phyloP scores from a whole-genome alignment of 2,797 vertebrate genomes.

The Rousettus madagascariensis region DNA sequence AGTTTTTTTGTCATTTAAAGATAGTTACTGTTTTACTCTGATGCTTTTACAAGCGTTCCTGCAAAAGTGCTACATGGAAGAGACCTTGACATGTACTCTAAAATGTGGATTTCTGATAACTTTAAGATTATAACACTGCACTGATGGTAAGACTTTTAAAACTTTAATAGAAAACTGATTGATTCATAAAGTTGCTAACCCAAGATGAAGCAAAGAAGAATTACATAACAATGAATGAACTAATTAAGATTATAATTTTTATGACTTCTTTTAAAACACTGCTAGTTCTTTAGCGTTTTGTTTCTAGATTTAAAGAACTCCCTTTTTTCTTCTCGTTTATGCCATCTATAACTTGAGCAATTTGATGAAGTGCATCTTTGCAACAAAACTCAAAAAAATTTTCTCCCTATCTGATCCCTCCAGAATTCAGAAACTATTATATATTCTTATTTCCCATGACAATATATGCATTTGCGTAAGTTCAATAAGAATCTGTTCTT shows the following conservation, averaged over 20 bases:
- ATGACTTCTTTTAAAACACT: not conserved
- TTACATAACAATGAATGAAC: not conserved
- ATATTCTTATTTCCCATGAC: not conserved
- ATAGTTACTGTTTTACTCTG: not conserved
- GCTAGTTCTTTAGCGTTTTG: not conserved
- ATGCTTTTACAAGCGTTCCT: not conserved
- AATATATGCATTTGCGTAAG: not conserved
- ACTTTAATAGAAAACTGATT: not conserved
- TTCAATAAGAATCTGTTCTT: not conserved
- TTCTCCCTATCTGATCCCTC: not conserved
- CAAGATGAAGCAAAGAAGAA: not conserved
- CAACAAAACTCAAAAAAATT: not conserved
- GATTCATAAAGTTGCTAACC: not conserved
- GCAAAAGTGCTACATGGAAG: not conserved
- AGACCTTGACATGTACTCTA: not conserved
- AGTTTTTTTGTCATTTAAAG: not conserved
- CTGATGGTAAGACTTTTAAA: not conserved
- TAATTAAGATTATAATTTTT: not conserved
- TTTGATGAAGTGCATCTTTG: not conserved
- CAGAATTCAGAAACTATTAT: not conserved
- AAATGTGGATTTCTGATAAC: not conserved
- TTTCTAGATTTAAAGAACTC: not conserved
- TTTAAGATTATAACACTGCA: not conserved
- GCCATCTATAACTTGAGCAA: not conserved
- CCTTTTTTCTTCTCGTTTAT: not conserved